Evolutionary conservation across 2,797 vertebrate genomes (phyloP), one percentile per base, ranked within the genome.

Genomic region (Triplophysa bombifrons): DNA sequence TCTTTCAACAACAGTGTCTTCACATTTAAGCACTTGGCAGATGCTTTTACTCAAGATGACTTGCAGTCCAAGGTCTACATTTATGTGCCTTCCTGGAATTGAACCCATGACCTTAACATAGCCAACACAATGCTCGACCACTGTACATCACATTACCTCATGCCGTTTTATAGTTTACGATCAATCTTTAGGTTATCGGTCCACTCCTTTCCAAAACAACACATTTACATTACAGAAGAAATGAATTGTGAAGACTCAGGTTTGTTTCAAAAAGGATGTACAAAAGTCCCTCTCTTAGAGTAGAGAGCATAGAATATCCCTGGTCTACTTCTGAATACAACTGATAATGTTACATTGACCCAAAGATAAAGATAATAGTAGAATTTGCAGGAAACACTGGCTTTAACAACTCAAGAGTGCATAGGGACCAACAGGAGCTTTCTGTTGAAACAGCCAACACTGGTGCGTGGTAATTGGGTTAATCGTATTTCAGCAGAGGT

Each of bases 301-400:
- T 38, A 19, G 22, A 60, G 19, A 17, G 25, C 20, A 41, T 50
- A 25, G 19, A 77, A 76, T 61, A 70, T 60, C 44, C 55, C 41
- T 48, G 25, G 41, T 70, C 55, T 51, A 77, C 25, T 70, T 70
- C 25, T 46, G 19, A 61, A 77, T 77, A 53, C 55, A 77, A 77
- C 70, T 77, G 22, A 68, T 17, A 34, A 19, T 3, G 64, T 12
- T 27, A 69, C n/a, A 2, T 34, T 61, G 75, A 77, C 75, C 66
- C 13, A 5, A 44, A 70, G 75, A 38, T 0, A 0, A 69, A 61
- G 55, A 70, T 70, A 71, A 70, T 25, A 61, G 76, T 51, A 13
- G 34, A 50, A 78, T 61, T 56, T 70, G 55, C 30, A 71, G n/a
- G 48, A 78, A 44, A 51, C 46, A 13, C 22, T 78, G 55, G 44